Conservation (phyloP, 2,113 vertebrate species). For the Hypomesus transpacificus region DNA sequence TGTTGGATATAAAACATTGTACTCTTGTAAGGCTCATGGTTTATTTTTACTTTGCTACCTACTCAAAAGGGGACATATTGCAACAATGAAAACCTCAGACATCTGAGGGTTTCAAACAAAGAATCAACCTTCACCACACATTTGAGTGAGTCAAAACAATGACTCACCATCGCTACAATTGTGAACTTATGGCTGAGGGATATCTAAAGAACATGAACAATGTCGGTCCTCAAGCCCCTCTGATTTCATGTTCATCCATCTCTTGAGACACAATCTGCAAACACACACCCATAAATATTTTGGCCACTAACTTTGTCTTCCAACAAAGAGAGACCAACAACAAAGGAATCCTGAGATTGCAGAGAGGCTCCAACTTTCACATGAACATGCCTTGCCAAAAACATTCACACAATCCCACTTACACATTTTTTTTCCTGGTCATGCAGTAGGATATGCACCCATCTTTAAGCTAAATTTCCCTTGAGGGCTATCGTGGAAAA, state of each 20-base stretch:
- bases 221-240: conserved; percentile 48
- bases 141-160: background rate
- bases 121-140: background rate
- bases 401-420: too few species aligned
- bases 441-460: too few species aligned
- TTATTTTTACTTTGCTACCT: too few species aligned
- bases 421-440: too few species aligned
- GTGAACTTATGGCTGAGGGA: background rate
- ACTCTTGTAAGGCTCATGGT: too few species aligned
- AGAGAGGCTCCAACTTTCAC: background rate
- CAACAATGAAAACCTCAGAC: too few species aligned
- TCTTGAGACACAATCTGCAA: conserved; percentile 43
- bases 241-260: conserved; percentile 39
- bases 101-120: background rate
- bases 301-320: conserved; percentile 54
- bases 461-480: too few species aligned
- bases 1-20: too few species aligned
- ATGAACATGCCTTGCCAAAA: background rate
- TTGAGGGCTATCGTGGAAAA: too few species aligned
- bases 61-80: too few species aligned
- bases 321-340: conserved; percentile 31
- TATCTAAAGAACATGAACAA: background rate
- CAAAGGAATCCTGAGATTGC: conserved; percentile 43
- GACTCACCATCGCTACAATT: conserved; percentile 21
- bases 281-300: conserved; percentile 58